phyloP scores from a whole-genome alignment of 2,113 vertebrate species.

The Dicerorhinus sumatrensis region DNA sequence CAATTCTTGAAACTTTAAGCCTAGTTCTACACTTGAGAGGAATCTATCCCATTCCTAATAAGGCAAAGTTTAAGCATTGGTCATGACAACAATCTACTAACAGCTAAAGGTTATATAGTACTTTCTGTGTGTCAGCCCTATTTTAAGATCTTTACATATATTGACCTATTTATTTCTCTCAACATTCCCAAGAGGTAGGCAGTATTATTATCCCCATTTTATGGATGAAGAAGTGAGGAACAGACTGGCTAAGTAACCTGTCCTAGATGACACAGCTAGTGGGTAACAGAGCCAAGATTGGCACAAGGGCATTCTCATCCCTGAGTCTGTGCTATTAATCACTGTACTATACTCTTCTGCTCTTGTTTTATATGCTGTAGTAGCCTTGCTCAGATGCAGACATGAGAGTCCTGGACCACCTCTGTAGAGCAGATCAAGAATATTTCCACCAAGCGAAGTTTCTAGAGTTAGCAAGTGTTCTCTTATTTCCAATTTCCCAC shows the following conservation, averaged over 20 bases:
- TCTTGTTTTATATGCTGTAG: neutral
- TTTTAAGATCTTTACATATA: neutral
- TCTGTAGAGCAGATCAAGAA: neutral
- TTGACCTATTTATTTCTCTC: neutral
- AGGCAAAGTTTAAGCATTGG: neutral
- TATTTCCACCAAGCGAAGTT: neutral
- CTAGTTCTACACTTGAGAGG: neutral
- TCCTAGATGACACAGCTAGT: neutral
- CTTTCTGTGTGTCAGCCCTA: neutral
- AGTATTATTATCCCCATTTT: neutral
- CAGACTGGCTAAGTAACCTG: neutral
- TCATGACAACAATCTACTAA: neutral
- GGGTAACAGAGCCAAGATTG: neutral
- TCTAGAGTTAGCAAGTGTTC: neutral
- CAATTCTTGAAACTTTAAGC: neutral
- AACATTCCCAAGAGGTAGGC: neutral
- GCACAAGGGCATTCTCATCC: neutral
- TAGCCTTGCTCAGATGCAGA: neutral
- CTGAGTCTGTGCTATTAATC: neutral
- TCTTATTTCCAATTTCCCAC: neutral
- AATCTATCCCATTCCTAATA: neutral
- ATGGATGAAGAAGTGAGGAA: neutral
- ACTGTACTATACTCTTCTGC: neutral
- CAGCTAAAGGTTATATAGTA: neutral
- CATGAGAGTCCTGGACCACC: neutral